These are phyloP conservation scores for Pentalonia nigronervosa DNA, from an alignment of 1,140 invertebrate species.

Conservation along the genomic window DNA sequence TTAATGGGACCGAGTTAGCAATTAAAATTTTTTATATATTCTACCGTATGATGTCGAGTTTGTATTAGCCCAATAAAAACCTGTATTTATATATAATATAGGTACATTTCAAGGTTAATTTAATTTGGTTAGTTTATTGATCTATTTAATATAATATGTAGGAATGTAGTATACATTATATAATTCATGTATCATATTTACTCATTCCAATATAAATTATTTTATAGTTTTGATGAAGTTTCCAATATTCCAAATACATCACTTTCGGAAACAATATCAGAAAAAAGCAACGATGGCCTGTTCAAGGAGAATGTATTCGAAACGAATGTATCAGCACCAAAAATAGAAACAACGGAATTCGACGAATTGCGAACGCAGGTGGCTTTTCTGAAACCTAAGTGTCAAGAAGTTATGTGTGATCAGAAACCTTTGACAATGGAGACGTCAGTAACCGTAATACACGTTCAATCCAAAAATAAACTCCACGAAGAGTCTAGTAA, in stretches of 20 bases:
- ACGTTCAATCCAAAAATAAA: not conserved
- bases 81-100: not conserved
- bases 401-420: not conserved
- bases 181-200: not conserved
- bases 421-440: not conserved
- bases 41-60: not conserved
- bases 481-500: not conserved
- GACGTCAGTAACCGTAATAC: too few species aligned
- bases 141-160: not conserved
- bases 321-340: not conserved
- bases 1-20: not conserved
- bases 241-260: not conserved
- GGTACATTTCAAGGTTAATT: not conserved
- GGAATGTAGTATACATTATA: not conserved
- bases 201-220: not conserved
- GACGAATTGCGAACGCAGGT: not conserved
- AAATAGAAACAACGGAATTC: not conserved
- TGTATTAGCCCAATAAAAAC: not conserved
- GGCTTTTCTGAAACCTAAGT: not conserved
- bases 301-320: not conserved
- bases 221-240: not conserved
- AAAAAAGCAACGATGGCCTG: not conserved
- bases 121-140: not conserved
- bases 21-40: not conserved
- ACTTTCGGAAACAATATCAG: not conserved